Evolutionary conservation across 2,888 invertebrate species (phyloP).

Genomic region (Heliconius charithonia): DNA sequence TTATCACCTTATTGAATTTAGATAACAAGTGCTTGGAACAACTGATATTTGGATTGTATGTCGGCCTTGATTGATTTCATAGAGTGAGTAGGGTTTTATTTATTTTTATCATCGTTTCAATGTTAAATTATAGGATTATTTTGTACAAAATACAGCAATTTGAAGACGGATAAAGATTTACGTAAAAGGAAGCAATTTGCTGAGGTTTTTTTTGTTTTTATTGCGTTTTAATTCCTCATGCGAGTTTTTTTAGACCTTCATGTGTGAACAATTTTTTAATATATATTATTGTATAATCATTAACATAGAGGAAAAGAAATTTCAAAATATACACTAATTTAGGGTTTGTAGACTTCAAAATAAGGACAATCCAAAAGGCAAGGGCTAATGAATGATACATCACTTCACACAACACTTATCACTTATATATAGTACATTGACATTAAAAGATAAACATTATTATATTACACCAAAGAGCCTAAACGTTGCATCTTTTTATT

Average conservation of each 20-base stretch:
- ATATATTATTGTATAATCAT: no score
- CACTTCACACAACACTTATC: not conserved
- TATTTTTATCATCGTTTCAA: not conserved
- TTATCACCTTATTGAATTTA: constrained; percentile 4
- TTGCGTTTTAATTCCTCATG: not conserved
- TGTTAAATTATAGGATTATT: not conserved
- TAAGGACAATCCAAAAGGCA: not conserved
- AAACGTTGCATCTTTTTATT: not conserved
- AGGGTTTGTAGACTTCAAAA: not conserved
- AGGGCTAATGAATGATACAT: not conserved
- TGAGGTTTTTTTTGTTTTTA: not conserved
- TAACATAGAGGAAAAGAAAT: no score
- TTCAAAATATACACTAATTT: not conserved
- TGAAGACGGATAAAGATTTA: not conserved
- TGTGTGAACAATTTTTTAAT: not conserved
- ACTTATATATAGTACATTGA: not conserved
- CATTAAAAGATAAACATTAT: constrained; percentile 1
- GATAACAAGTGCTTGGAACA: constrained; percentile 10
- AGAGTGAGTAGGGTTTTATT: constrained; percentile 33
- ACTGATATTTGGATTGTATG: constrained; percentile 32
- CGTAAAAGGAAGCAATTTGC: constrained; percentile 3
- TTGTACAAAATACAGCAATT: not conserved
- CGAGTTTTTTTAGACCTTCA: not conserved
- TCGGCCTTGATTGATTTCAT: constrained; percentile 37
- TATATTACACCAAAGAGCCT: not conserved